Base-by-base conservation (phyloP, 2,797 vertebrate genomes). In the Picus viridis region DNA sequence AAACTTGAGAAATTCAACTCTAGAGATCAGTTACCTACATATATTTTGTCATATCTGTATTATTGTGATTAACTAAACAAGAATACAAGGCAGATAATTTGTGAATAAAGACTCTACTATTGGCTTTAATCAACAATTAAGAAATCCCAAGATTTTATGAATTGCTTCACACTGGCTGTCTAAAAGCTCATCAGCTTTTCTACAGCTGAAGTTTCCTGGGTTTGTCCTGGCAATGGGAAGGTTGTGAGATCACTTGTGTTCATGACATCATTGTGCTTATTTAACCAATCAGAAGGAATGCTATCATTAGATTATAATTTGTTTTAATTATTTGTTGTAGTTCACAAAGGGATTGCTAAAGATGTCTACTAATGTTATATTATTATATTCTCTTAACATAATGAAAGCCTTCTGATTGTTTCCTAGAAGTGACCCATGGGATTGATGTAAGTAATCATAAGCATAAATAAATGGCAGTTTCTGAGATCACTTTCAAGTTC, bases 1-100 rank as follows among this genome's bases (percentile, higher is more conserved):
- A 11, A 87, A 86, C 65, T 91, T 88, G 58, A 90, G 92, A 94
- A 95, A 96, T 70, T 82, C 43, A 83, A 29, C 20, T 88, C 45
- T 29, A 47, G 71, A 89, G 41, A 93, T 83, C 15, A 51, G 75
- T 81, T 79, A 53, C 57, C 2, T 11, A 45, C 29, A 53, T 7
- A 9, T 32, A 86, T 92, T 82, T 78, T 47, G 39, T 81, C 1
- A 1, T 51, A 65, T 45, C 24, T 69, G 4, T 67, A 19, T n/a
- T 75, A 26, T 6, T 72, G n/a, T 84, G 67, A 85, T 88, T 92
- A 59, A 71, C 63, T 86, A 62, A 92, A 83, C 19, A 73, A 87
- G 62, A 80, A 70, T 26, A 16, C 75, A 63, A 72, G 49, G 23
- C 43, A 83, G 54, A 67, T 81, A 63, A 91, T 63, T 47, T 63